phyloP scores from a whole-genome alignment of 1,140 invertebrate genomes.

The Dysdera silvatica region DNA sequence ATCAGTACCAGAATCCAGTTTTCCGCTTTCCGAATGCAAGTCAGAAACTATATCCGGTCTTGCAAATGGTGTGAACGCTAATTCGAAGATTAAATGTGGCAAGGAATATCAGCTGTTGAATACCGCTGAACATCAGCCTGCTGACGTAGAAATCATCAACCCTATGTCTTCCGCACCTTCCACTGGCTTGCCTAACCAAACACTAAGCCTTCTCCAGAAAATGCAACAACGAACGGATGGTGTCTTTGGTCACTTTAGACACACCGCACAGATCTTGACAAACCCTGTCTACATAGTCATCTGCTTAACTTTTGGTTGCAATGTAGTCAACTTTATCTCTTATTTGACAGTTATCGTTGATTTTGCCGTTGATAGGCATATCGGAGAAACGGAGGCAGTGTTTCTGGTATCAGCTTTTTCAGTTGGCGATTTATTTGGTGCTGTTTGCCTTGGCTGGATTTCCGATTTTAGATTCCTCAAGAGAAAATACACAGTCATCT shows the following conservation, averaged over 20 bases:
- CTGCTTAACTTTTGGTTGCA: conserved; percentile 26
- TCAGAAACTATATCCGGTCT: no score
- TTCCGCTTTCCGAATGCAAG: no score
- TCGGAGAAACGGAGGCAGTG: conserved; percentile 18
- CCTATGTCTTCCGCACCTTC: no score
- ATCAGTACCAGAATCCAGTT: no score
- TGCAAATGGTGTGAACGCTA: no score
- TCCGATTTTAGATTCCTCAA: conserved; percentile 24
- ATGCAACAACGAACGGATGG: conserved; percentile 17
- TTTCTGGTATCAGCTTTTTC: conserved; percentile 33
- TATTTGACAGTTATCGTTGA: conserved; percentile 32
- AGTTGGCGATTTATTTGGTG: conserved; percentile 32
- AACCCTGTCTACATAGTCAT: conserved; percentile 17
- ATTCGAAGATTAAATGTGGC: no score
- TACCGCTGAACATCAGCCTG: no score
- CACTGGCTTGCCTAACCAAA: no score
- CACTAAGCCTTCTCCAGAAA: conserved; percentile 24
- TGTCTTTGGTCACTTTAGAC: conserved; percentile 21
- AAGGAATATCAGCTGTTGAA: no score
- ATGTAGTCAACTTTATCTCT: conserved; percentile 26
- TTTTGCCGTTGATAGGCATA: conserved; percentile 31
- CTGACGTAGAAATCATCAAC: no score
- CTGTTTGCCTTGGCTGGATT: conserved; percentile 30
- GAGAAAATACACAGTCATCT: conserved; percentile 17
- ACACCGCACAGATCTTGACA: conserved; percentile 24